Base-by-base conservation (phyloP, 2,888 invertebrate species). In the Biston betularia region DNA sequence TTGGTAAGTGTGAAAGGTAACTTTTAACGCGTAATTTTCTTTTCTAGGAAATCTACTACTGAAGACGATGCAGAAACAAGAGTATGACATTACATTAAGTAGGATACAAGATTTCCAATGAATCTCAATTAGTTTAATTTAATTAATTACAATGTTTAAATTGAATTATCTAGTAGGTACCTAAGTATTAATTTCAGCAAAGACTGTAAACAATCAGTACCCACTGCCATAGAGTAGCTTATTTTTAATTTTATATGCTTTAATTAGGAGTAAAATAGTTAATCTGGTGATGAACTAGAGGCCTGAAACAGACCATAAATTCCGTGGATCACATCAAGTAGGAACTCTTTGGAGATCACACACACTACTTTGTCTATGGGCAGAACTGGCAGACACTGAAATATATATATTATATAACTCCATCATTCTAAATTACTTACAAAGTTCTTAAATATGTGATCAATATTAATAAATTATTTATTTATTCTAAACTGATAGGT, bases 41-140 rank as follows among this genome's bases (percentile, higher is more conserved):
- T 87, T 85, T 60, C 84, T 24, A 94, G 94, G 93, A 94, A 94
- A 91, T 94, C 94, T 92, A 93, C 93, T 92, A 94, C 92, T 90
- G 94, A 94, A 87, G 93, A 94, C 76, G 94, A 94, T 71, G 93
- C 93, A 3, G 94, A 94, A 76, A 94, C 94, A 58, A 89, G 93
- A 87, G 94, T 94, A 63, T 94, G 82, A 86, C 76, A 74, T 80
- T 72, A 71, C 77, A 55, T 75, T 81, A 85, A 89, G 88, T 90
- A 58, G 48, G 7, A 9, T n/a, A 91, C 90, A 92, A 92, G 90
- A 86, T 92, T 91, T 92, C 93, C 92, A 92, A 89, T 92, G 92
- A 92, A 89, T 93, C 93, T 93, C 93, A 93, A 84, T 88, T 90
- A 91, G 89, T 81, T 83, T 86, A 84, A 82, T 83, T 83, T 82